Conservation (phyloP, 2,113 vertebrate genomes). For the Raja brachyura region DNA sequence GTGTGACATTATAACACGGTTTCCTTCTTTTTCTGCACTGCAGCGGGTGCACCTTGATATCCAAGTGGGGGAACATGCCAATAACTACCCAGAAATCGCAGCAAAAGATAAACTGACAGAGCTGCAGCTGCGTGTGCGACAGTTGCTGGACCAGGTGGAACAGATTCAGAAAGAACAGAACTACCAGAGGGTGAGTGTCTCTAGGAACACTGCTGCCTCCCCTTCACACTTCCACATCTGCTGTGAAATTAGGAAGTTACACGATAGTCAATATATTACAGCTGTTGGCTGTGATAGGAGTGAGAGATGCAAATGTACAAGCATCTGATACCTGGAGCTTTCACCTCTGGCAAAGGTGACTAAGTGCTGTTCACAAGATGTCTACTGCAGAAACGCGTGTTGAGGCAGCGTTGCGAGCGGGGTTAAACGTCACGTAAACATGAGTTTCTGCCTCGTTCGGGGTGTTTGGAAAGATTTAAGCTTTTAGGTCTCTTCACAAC, state of each 20-base stretch:
- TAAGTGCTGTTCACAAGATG: not conserved
- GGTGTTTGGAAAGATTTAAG: not conserved
- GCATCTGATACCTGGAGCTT: not conserved
- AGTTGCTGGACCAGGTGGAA: constrained; percentile 87
- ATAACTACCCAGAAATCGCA: constrained; percentile 91
- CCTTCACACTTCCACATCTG: not conserved
- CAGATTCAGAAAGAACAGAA: constrained; percentile 96
- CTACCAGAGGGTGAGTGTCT: constrained; percentile 77
- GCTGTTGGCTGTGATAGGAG: not conserved
- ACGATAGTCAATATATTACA: not conserved
- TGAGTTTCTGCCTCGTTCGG: not conserved
- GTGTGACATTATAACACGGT: not conserved
- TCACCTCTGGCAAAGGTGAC: not conserved
- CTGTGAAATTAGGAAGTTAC: not conserved
- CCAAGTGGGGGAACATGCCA: constrained; percentile 87
- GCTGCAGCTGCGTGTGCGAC: constrained; percentile 79
- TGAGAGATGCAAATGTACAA: not conserved
- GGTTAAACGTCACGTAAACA: not conserved
- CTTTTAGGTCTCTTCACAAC: not conserved
- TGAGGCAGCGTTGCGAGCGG: not conserved
- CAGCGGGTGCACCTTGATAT: constrained; percentile 88
- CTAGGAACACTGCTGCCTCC: not conserved
- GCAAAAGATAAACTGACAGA: constrained; percentile 90
- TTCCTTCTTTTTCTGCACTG: not conserved
- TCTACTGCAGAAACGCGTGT: not conserved